phyloP scores from a whole-genome alignment of 2,797 vertebrate genomes.

The Aviceda leuphotes region DNA sequence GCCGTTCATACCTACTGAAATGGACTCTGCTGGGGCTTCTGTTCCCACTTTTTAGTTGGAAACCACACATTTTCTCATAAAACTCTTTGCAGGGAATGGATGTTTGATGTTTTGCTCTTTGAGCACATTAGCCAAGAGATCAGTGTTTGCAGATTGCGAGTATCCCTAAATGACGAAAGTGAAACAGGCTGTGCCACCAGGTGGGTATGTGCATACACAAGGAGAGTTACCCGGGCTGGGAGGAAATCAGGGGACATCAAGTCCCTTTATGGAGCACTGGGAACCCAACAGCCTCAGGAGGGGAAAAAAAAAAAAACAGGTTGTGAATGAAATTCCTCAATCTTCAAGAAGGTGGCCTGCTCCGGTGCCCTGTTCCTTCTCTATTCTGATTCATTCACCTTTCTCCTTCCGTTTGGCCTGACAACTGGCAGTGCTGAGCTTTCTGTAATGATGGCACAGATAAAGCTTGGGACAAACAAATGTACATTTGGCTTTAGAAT shows the following conservation, averaged over 20 bases:
- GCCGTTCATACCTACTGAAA: background rate
- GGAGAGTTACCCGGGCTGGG: rapidly evolving
- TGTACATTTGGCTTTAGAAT: background rate
- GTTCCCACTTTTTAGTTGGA: background rate
- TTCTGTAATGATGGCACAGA: background rate
- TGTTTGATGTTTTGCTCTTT: background rate
- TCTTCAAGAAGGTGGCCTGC: background rate
- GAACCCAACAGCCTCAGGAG: background rate
- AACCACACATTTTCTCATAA: background rate
- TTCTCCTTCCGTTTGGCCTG: background rate
- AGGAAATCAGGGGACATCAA: background rate
- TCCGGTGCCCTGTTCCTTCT: background rate
- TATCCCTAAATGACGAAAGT: background rate
- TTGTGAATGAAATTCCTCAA: background rate
- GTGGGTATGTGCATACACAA: background rate
- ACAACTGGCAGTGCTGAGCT: background rate
- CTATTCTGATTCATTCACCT: background rate
- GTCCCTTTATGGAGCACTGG: background rate
- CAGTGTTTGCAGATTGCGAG: background rate
- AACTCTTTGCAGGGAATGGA: background rate
- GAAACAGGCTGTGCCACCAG: rapidly evolving
- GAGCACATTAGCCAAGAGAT: background rate
- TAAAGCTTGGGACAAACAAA: background rate
- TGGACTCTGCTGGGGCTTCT: background rate
- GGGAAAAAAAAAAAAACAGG: background rate